These are phyloP conservation scores for Amazona ochrocephala DNA, from an alignment of 2,797 vertebrate species.

Conservation along the genomic window DNA sequence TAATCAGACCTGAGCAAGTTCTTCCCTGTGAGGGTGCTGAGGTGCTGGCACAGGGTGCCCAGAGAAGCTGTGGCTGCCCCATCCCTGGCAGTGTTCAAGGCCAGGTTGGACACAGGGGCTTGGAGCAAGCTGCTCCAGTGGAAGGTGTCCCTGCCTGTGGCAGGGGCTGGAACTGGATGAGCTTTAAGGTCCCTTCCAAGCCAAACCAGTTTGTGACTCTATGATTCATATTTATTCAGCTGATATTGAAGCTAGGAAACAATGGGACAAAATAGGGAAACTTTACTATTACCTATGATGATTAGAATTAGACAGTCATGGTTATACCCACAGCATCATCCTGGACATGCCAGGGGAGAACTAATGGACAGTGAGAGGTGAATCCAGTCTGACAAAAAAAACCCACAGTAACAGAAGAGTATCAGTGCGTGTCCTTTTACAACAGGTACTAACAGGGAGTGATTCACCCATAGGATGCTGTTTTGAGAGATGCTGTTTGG, in stretches of 20 bases:
- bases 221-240: too few relatives aligned
- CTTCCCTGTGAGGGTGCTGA: neutral
- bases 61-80: too few relatives aligned
- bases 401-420: fast-evolving
- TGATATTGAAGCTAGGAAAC: neutral
- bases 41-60: too few relatives aligned
- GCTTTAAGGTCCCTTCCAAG: too few relatives aligned
- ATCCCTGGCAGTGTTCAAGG: too few relatives aligned
- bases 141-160: too few relatives aligned
- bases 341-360: neutral
- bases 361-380: fast-evolving
- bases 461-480: neutral
- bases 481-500: neutral
- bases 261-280: neutral
- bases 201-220: too few relatives aligned
- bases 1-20: neutral
- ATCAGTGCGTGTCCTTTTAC: neutral
- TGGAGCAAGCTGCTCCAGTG: too few relatives aligned
- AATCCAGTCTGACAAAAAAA: neutral
- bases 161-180: too few relatives aligned
- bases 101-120: too few relatives aligned
- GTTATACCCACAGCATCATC: neutral
- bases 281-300: neutral
- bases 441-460: neutral
- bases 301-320: too few relatives aligned